Evolutionary conservation across 1,140 invertebrate genomes (phyloP).

Genomic region (Diuraphis noxia): DNA sequence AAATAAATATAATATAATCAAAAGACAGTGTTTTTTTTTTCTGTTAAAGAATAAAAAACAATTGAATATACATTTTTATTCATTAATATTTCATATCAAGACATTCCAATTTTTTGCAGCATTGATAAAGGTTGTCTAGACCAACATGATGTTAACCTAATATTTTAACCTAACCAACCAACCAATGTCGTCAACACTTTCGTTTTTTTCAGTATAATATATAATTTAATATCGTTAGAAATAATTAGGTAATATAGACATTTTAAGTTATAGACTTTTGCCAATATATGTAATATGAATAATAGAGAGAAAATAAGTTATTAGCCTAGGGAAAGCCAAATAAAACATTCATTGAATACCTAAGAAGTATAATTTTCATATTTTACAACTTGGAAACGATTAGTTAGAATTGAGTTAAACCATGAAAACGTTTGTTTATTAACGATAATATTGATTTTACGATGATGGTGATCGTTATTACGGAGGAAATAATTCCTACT

Average conservation of each 20-base stretch:
- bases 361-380: background rate
- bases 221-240: conserved; percentile 52
- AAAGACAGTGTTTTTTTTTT: background rate
- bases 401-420: background rate
- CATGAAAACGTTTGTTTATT: background rate
- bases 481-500: too few species aligned
- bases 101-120: background rate
- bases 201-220: background rate
- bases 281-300: conserved; percentile 58
- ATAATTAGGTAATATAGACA: conserved; percentile 58
- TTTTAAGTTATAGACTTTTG: conserved; percentile 35
- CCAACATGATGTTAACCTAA: background rate
- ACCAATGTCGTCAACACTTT: background rate
- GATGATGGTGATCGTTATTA: too few species aligned
- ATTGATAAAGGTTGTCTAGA: background rate
- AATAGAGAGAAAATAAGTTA: conserved; percentile 58
- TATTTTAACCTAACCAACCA: too few species aligned
- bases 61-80: background rate
- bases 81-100: background rate
- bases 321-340: conserved; percentile 58
- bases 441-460: too few species aligned
- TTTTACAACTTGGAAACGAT: background rate
- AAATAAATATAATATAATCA: background rate
- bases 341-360: conserved; percentile 3
- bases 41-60: background rate